Base-by-base conservation (phyloP, 2,113 vertebrate genomes). In the Herpailurus yagouaroundi region DNA sequence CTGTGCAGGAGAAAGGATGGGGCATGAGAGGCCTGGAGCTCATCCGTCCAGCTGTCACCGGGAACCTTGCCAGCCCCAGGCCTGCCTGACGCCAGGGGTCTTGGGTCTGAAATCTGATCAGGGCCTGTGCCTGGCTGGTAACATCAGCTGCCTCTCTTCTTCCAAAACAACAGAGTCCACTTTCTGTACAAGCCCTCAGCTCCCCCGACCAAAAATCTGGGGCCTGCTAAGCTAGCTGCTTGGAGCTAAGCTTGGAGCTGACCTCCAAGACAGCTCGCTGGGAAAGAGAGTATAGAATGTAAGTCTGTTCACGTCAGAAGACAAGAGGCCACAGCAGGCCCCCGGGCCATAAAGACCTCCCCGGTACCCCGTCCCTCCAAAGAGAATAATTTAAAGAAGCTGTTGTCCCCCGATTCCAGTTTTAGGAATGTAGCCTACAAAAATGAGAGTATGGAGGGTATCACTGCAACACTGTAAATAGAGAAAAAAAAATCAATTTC, bases 1-100 rank as follows among this genome's bases (percentile, higher is more conserved):
- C 99, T 99, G 98, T 19, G 94, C 95, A 63, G 57, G 86, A 38
- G 73, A 48, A 66, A 38, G 50, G 41, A 85, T 10, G 81, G 25
- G 69, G 19, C 29, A 1, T 33, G 83, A 77, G 69, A 55, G 41
- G 81, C 86, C 13, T 0, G 50, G 60, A 45, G 23, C 3, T 0
- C 1, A 1, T 36, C 86, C 18, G 0, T 29, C 60, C 91, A 68
- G 94, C 84, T 69, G 69, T 76, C 55, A 36, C 69, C 41, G 11
- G 93, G 60, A 77, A 19, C 80, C 48, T 52, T 0, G 1, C 68
- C 25, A 52, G 86, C 41, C 18, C 11, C 0, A 0, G 13, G 31
- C 41, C 88, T 1, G 55, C 15, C 45, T 16, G 83, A 57, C 4
- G 23, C 95, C 89, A 48, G 48, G 93, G 64, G 86, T 52, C 89